Base-by-base conservation (phyloP, 2,888 invertebrate genomes). In the Drepanosiphum platanoidis region DNA sequence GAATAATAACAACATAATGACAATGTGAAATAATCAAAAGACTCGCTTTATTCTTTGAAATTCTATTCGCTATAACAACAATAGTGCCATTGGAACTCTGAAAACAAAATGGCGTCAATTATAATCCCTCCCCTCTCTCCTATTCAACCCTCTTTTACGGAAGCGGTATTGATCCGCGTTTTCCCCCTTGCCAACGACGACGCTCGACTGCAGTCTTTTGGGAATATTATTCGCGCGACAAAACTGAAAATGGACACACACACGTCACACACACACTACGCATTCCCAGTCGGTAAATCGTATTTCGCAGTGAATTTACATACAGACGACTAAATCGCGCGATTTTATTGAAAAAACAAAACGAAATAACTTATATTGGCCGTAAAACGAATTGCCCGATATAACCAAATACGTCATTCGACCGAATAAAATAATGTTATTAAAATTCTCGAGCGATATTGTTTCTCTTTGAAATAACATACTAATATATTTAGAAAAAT, bases 81-180 rank as follows among this genome's bases (percentile, higher is more conserved):
- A 80, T 71, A 80, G 80, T 80, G 58, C 36, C 80, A 80, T 80
- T 80, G 80, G 52, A 70, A 80, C 80, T 80, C 58, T 58, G 30
- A 27, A 83, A 83, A 83, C 83, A 83, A 83, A 83, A 83, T 83
- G 83, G 83, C 83, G 83, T 75, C 64, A 46, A 46, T 83, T 75
- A 52, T 83, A 74, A 75, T 83, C 64, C 74, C 75, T 83, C 83
- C 83, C 83, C 83, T 83, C 66, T 11, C 34, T 5, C 39, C 27
- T 32, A 34, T 36, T 30, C 27, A 30, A 83, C 83, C 83, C 83
- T 83, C 83, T 75, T 75, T 82, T 83, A 34, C 66, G 42, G 64
- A 71, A 82, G 27, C 68, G 52, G n/a, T 83, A 83, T 83, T 66
- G 83, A 83, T 83, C 83, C 83, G 46, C 74, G 34, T 46, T 72